A percentile compares a stretch with the other conserved stretches of the same genome.
Evolutionary conservation across 2,797 vertebrate genomes (phyloP).

Genomic region (Rousettus madagascariensis): DNA sequence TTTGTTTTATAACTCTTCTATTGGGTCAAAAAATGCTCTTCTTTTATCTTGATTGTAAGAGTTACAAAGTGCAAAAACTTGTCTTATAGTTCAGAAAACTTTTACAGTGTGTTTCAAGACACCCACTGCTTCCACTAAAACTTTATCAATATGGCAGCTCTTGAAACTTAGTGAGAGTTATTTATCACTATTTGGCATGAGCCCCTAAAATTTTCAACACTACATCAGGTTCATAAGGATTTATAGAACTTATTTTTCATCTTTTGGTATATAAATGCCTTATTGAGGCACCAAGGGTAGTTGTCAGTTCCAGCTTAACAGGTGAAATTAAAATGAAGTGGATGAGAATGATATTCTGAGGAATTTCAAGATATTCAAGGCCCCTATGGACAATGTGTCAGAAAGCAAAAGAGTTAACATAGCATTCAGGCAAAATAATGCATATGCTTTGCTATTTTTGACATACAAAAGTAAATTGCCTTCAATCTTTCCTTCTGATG

Average conservation of each 20-base stretch:
- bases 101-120: not conserved
- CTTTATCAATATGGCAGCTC: not conserved
- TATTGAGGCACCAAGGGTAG: not conserved
- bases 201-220: not conserved
- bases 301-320: constrained; percentile 3
- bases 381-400: not conserved
- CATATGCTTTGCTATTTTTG: not conserved
- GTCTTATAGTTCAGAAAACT: not conserved
- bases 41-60: not conserved
- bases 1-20: not conserved
- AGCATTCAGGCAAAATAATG: not conserved
- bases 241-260: not conserved
- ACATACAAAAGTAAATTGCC: not conserved
- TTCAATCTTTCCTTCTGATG: not conserved
- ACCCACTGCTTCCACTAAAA: not conserved
- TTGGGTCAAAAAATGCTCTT: not conserved
- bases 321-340: not conserved
- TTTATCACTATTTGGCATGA: not conserved
- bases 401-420: not conserved
- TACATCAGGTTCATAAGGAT: not conserved
- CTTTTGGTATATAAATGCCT: not conserved
- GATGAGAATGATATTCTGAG: constrained; percentile 1
- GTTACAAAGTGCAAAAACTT: not conserved
- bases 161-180: not conserved
- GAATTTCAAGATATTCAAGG: constrained; percentile 10